Evolutionary conservation across 2,797 vertebrate species (phyloP), one percentile per base, ranked within the genome.

Genomic region (Nothura maculosa): DNA sequence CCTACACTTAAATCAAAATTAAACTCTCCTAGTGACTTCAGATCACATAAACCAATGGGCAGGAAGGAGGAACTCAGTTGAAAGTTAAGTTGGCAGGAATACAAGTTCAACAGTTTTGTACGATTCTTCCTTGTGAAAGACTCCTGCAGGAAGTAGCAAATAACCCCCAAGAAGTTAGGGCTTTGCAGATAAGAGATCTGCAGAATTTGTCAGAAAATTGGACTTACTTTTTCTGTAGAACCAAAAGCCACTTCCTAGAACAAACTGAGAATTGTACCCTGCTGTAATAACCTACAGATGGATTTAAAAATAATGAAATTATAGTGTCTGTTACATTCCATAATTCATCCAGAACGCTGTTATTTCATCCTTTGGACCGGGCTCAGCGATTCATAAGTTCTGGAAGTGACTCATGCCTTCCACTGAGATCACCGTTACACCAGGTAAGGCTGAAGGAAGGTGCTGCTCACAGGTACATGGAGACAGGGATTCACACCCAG

Each of bases 321-420:
- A 70, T 1, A 5, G 10, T 89, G 55, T 85, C 50, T 80, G 43
- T 87, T 66, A 62, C 52, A 38, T 25, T 25, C 27, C 0, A 0
- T 81, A 64, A 61, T 72, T 89, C 74, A 88, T 81, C 43, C 75
- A 66, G 42, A 62, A 52, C 1, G 4, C 17, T 93, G 67, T 92
- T 81, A 74, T 72, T 66, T 82, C 60, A 25, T 18, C 28, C 34
- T 82, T 61, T 4, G 6, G 36, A 61, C 21, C 18, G 36, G 48
- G 47, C 34, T 32, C 19, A 24, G n/a, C 84, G 80, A 67, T 54
- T 92, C 81, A 84, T 28, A 36, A 28, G 24, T 36, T 30, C 62
- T 94, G 75, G 34, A 90, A 92, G 19, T 94, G 90, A 96, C 45
- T 95, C 92, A 93, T 9, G 30, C 38, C 47, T 94, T 94, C 92